Evolutionary conservation across 2,113 vertebrate species (phyloP).

Genomic region (Marmota monax): DNA sequence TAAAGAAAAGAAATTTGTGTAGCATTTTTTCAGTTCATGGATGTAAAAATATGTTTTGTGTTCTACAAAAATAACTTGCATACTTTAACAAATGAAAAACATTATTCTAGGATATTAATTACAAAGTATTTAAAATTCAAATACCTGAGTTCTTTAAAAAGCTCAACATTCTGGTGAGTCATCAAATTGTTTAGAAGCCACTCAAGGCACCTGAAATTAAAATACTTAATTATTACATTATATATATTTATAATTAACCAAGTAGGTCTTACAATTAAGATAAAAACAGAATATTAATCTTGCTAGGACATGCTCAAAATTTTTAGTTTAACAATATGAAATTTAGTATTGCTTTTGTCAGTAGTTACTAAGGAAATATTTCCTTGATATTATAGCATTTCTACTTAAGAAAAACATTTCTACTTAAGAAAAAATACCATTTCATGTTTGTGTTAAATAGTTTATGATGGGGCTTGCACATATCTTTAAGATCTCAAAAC

Average conservation of each 20-base stretch:
- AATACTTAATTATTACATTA: slow-evolving; percentile 61
- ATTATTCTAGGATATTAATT: slow-evolving; percentile 51
- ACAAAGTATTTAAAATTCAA: slow-evolving; percentile 65
- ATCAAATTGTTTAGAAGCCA: slow-evolving; percentile 99
- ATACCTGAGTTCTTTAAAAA: slow-evolving; percentile 98
- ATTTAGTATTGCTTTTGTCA: slow-evolving; percentile 77
- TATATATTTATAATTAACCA: not conserved
- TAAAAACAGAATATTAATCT: slow-evolving; percentile 68
- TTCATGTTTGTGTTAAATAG: slow-evolving; percentile 55
- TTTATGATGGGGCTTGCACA: slow-evolving; percentile 44
- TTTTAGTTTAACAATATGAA: slow-evolving; percentile 60
- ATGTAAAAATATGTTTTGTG: slow-evolving; percentile 43
- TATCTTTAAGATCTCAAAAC: slow-evolving; percentile 64
- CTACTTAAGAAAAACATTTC: slow-evolving; percentile 40
- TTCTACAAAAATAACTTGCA: slow-evolving; percentile 19
- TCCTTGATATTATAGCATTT: slow-evolving; percentile 68
- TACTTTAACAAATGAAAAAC: slow-evolving; percentile 40
- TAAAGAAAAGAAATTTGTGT: not conserved
- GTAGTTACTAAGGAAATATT: slow-evolving; percentile 70
- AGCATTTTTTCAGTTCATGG: slow-evolving; percentile 34
- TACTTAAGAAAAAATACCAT: slow-evolving; percentile 50
- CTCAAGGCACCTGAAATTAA: slow-evolving; percentile 93
- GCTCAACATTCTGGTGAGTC: slow-evolving; percentile 97
- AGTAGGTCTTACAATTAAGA: slow-evolving; percentile 54
- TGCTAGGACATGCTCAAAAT: slow-evolving; percentile 67